phyloP scores from a whole-genome alignment of 1,140 invertebrate species.

The Drosophila eugracilis region DNA sequence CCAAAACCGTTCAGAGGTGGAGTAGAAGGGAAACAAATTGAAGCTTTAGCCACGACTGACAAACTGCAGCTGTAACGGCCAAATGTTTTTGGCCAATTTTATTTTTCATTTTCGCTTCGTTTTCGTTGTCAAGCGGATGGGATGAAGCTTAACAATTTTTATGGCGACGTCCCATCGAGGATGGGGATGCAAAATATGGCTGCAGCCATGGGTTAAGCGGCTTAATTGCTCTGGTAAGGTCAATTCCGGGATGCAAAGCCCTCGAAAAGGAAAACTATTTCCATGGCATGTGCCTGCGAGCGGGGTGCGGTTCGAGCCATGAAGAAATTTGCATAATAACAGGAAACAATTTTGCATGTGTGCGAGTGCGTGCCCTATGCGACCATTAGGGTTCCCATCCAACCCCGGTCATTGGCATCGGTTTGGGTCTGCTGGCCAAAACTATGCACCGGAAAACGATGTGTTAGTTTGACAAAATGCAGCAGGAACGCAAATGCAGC shows the following conservation, averaged over 20 bases:
- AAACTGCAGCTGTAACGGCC: slow-evolving; percentile 75
- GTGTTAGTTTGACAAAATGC: slow-evolving; percentile 78
- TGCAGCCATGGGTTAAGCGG: slow-evolving; percentile 61
- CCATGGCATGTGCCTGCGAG: slow-evolving; percentile 28
- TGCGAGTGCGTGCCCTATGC: slow-evolving; percentile 54
- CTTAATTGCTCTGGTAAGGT: slow-evolving; percentile 78
- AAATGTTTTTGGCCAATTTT: slow-evolving; percentile 74
- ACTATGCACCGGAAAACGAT: slow-evolving; percentile 66
- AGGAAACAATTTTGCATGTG: slow-evolving; percentile 74
- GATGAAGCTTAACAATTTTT: slow-evolving; percentile 64
- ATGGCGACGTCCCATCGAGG: slow-evolving; percentile 17
- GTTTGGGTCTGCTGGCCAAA: background rate
- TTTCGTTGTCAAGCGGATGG: slow-evolving; percentile 71
- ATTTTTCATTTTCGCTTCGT: slow-evolving; percentile 49
- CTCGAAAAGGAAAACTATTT: slow-evolving; percentile 46
- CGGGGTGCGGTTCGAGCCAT: too few species aligned
- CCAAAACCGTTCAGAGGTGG: slow-evolving; percentile 1
- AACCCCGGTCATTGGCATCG: slow-evolving; percentile 20
- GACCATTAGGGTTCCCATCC: slow-evolving; percentile 28
- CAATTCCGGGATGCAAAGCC: slow-evolving; percentile 53
- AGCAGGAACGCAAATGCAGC: slow-evolving; percentile 23
- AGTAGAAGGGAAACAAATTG: slow-evolving; percentile 62
- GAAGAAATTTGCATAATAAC: slow-evolving; percentile 74
- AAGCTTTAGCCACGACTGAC: slow-evolving; percentile 72
- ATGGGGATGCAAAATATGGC: slow-evolving; percentile 13